A percentile compares a stretch with the other conserved stretches of the same genome.
These are phyloP conservation scores for Vombatus ursinus DNA, from an alignment of 2,113 vertebrate species.

Conservation along the genomic window DNA sequence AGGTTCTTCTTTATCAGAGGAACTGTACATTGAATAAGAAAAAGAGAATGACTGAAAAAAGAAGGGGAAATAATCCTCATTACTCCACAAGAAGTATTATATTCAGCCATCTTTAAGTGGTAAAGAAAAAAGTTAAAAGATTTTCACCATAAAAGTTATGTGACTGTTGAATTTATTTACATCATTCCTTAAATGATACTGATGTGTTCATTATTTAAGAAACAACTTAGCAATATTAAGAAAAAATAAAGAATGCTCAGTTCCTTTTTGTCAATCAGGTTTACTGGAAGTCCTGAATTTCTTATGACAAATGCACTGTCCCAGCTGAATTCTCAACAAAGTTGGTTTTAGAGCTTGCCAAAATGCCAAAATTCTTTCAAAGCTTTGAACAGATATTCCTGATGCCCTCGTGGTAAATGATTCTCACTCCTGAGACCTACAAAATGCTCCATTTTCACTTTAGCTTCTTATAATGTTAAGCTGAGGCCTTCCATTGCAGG, in stretches of 20 bases:
- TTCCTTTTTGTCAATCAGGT: slow-evolving; percentile 3
- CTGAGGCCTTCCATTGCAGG: slow-evolving; percentile 90
- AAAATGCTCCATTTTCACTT: slow-evolving; percentile 65
- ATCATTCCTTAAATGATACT: slow-evolving; percentile 18
- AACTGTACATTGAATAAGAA: not conserved
- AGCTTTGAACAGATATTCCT: slow-evolving; percentile 30
- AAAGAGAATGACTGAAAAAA: not conserved
- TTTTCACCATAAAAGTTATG: not conserved
- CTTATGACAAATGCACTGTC: not conserved
- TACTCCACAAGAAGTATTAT: not conserved
- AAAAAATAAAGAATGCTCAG: slow-evolving; percentile 25
- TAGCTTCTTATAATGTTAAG: slow-evolving; percentile 83
- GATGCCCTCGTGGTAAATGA: not conserved
- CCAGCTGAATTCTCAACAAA: not conserved
- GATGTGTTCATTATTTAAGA: slow-evolving; percentile 6
- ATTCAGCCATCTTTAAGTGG: not conserved
- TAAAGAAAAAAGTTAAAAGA: slow-evolving; percentile 11
- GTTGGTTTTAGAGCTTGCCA: slow-evolving; percentile 2
- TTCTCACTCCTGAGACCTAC: slow-evolving; percentile 58
- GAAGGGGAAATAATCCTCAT: not conserved
- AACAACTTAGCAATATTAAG: not conserved
- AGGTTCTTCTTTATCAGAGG: slow-evolving; percentile 27
- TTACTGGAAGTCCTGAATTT: slow-evolving; percentile 10
- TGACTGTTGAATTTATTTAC: not conserved
- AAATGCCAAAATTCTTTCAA: slow-evolving; percentile 35